Evolutionary conservation across 2,888 invertebrate genomes (phyloP).

Genomic region (Gymnocheta viridis): DNA sequence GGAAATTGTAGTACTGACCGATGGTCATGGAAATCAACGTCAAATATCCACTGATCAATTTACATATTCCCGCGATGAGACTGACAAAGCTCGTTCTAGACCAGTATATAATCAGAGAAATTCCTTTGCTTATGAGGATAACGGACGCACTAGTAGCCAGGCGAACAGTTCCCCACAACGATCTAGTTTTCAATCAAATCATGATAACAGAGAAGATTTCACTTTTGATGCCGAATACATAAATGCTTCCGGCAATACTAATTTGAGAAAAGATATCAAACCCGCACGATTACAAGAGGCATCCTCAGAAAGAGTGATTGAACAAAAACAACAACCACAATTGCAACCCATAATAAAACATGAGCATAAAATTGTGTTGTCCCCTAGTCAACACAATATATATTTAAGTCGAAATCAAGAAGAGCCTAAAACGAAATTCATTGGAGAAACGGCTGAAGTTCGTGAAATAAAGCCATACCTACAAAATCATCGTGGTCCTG

Average conservation of each 20-base stretch:
- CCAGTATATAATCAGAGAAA: constrained; percentile 41
- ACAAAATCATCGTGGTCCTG: constrained; percentile 72
- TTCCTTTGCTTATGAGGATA: constrained; percentile 33
- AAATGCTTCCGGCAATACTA: constrained; percentile 74
- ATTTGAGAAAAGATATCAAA: constrained; percentile 73
- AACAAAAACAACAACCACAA: constrained; percentile 53
- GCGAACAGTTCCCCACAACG: constrained; percentile 42
- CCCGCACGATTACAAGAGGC: constrained; percentile 76
- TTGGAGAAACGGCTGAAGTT: constrained; percentile 74
- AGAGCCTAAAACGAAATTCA: constrained; percentile 55
- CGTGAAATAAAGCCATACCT: constrained; percentile 75
- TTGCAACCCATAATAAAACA: constrained; percentile 73
- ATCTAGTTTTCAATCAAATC: constrained; percentile 30
- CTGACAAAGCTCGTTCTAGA: constrained; percentile 65
- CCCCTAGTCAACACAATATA: constrained; percentile 79
- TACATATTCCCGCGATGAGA: constrained; percentile 73
- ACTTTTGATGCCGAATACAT: constrained; percentile 75
- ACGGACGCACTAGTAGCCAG: constrained; percentile 45
- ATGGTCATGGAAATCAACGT: constrained; percentile 75
- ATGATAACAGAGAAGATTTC: constrained; percentile 40
- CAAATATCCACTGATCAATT: constrained; percentile 76
- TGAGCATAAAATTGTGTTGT: constrained; percentile 77
- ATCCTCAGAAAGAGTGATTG: constrained; percentile 52
- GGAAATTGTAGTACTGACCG: constrained; percentile 72
- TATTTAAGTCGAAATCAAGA: constrained; percentile 72